Base-by-base conservation (phyloP, 2,888 invertebrate species). In the Baccha elongata region DNA sequence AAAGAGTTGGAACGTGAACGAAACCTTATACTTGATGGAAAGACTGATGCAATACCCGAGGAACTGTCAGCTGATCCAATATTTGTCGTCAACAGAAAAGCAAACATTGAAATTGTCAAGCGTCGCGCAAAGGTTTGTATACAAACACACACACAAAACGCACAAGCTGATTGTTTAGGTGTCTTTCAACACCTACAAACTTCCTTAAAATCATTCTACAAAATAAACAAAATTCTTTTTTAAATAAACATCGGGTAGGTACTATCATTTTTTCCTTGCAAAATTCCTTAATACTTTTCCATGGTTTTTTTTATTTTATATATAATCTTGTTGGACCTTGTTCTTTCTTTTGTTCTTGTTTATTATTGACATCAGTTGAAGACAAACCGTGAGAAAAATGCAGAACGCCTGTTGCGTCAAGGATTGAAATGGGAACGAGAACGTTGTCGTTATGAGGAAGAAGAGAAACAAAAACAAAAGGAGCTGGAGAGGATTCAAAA, bases 61-160 rank as follows among this genome's bases (percentile, higher is more conserved):
- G 93, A 93, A 87, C 91, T 94, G 88, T 91, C 91, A n/a, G 90
- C 92, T 78, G 94, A 94, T 91, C 94, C 94, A 11, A 92, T 94
- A 4, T 93, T 94, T 88, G 90, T 92, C 74, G 92, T 92, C 44
- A 92, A 92, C 79, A 89, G 89, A 83, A 91, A 92, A 83, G 92
- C 92, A 79, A 91, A 91, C 84, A 87, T 90, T 68, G 88, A 92
- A 79, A 92, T 92, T 76, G 89, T 89, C 10, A 92, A 91, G 83
- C 88, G 91, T 81, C 89, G 93, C 71, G 91, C 92, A 3, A 92
- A 92, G 91, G 92, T 92, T 87, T 85, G 76, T 42, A 35, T n/a
- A 10, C 11, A 10, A 10, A n/a, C 37, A 11, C 4, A 26, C 8
- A 5, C 48, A 55, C 8, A 23, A 19, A 15, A 29, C 0, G 13